phyloP scores from a whole-genome alignment of 2,888 invertebrate genomes.

The Machimus atricapillus region DNA sequence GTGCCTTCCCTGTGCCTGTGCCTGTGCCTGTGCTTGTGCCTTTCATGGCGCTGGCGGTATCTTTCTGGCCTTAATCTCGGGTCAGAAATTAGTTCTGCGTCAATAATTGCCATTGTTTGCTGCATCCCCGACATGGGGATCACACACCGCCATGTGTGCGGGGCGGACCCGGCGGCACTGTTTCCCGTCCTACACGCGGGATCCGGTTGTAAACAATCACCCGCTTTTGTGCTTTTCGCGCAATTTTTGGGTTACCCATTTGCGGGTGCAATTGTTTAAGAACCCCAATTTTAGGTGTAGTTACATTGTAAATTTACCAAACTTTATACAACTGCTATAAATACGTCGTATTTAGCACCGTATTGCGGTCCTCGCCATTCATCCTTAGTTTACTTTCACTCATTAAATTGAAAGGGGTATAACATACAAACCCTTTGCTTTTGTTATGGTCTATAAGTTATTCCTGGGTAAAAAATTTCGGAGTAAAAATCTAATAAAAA shows the following conservation, averaged over 20 bases:
- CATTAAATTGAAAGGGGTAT: neutral
- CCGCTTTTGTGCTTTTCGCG: neutral
- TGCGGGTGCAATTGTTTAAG: neutral
- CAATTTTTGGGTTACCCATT: neutral
- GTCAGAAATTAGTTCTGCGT: slow-evolving; percentile 36
- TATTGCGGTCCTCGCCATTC: neutral
- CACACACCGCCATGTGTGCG: neutral
- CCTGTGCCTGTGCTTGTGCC: neutral
- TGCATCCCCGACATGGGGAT: neutral
- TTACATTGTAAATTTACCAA: neutral
- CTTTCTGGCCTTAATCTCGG: slow-evolving; percentile 30
- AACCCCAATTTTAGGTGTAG: neutral
- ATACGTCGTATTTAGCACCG: neutral
- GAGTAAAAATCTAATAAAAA: no score
- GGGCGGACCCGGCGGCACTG: neutral
- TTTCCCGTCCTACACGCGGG: neutral
- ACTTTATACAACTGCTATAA: neutral
- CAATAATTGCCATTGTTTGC: slow-evolving; percentile 30
- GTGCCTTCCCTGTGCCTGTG: neutral
- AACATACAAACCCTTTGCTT: no score
- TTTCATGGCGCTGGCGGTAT: slow-evolving; percentile 12
- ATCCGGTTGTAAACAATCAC: neutral
- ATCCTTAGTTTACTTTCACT: neutral
- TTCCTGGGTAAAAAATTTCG: no score
- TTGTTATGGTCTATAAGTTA: no score